Conservation (phyloP, 2,888 invertebrate genomes). For the Thecocarcelia acutangulata region DNA sequence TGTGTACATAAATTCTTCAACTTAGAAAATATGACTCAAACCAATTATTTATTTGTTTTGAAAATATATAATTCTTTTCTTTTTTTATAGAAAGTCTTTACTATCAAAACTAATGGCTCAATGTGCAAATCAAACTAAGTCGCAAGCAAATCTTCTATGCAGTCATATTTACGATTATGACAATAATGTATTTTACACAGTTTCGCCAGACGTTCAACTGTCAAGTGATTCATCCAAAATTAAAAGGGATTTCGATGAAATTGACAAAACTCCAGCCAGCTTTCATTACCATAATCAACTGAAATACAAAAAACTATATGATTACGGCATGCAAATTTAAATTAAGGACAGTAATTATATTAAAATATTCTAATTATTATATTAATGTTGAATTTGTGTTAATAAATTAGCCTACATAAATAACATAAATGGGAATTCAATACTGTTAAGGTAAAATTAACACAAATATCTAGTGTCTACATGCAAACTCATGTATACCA, state of each 20-base stretch:
- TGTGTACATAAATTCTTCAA: too few species aligned
- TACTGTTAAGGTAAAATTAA: constrained; percentile 53
- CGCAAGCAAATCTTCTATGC: constrained; percentile 41
- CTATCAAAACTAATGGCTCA: constrained; percentile 59
- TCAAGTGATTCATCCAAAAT: constrained; percentile 51
- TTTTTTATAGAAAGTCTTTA: constrained; percentile 59
- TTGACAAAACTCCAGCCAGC: constrained; percentile 69
- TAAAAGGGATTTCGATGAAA: constrained; percentile 71
- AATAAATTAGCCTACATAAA: constrained; percentile 59
- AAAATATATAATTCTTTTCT: constrained; percentile 1
- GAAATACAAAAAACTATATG: constrained; percentile 27
- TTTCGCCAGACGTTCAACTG: constrained; percentile 10
- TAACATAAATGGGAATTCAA: constrained; percentile 54
- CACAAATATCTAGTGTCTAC: not conserved
- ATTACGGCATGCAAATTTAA: constrained; percentile 49
- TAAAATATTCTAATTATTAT: constrained; percentile 5
- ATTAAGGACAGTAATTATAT: constrained; percentile 56
- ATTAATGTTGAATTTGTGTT: constrained; percentile 33
- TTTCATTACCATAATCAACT: constrained; percentile 70
- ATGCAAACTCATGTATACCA: not conserved
- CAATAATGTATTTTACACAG: constrained; percentile 50
- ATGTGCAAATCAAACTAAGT: constrained; percentile 60
- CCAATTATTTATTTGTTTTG: not conserved
- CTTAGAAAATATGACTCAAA: too few species aligned
- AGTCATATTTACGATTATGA: constrained; percentile 50